phyloP scores from a whole-genome alignment of 2,888 invertebrate genomes.

The Meta bourneti region DNA sequence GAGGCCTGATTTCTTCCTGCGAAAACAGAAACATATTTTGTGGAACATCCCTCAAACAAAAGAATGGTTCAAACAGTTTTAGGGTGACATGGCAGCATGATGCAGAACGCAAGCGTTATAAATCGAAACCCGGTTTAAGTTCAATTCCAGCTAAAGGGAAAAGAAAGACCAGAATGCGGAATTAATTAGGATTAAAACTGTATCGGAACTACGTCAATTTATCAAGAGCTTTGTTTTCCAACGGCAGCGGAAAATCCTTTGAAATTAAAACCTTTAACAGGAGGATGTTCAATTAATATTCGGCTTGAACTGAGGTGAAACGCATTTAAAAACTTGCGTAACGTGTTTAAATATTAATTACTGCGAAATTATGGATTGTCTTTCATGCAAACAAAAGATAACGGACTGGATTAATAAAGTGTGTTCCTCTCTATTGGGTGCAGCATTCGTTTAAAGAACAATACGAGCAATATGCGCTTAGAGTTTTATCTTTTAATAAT shows the following conservation, averaged over 20 bases:
- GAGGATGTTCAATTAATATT: conserved; percentile 21
- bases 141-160: neutral
- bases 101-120: neutral
- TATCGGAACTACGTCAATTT: conserved; percentile 5
- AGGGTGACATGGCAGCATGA: neutral
- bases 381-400: neutral
- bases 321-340: neutral
- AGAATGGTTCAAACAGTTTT: no score
- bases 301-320: neutral
- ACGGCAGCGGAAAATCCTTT: conserved; percentile 7
- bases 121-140: conserved; percentile 9
- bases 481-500: no score
- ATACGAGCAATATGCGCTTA: no score
- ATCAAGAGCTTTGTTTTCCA: conserved; percentile 24
- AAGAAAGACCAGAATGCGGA: conserved; percentile 7
- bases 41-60: no score
- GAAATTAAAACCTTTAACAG: conserved; percentile 1
- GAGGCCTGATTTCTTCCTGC: no score
- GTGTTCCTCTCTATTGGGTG: no score
- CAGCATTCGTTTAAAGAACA: no score
- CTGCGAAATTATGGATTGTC: neutral
- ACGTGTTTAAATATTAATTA: neutral
- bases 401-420: neutral
- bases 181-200: conserved; percentile 34
- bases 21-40: no score